A percentile compares a stretch with the other conserved stretches of the same genome.
Evolutionary conservation across 2,797 vertebrate genomes (phyloP).

Genomic region (Lindbergichthys nudifrons): DNA sequence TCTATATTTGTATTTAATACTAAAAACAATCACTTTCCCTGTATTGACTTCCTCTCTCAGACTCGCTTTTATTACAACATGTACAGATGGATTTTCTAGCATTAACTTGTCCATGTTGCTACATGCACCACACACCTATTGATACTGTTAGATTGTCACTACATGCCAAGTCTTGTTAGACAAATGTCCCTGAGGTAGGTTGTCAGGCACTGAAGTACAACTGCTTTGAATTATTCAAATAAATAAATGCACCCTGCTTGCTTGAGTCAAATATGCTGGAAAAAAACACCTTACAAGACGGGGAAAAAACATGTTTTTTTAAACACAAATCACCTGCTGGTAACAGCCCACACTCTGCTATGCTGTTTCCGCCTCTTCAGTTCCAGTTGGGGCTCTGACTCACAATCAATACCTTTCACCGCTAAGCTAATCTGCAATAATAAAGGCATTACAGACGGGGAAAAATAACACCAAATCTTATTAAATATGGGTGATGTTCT

Average conservation of each 20-base stretch:
- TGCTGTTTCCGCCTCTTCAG: constrained; percentile 56
- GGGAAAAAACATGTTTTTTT: constrained; percentile 29
- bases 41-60: constrained; percentile 1
- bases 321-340: constrained; percentile 63
- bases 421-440: constrained; percentile 86
- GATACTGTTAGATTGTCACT: constrained; percentile 28
- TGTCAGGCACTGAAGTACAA: constrained; percentile 19
- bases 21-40: background rate
- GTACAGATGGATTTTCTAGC: constrained; percentile 17
- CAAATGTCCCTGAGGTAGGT: constrained; percentile 14
- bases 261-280: constrained; percentile 27
- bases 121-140: constrained; percentile 8
- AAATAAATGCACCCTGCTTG: constrained; percentile 18
- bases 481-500: constrained; percentile 81
- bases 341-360: constrained; percentile 61
- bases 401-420: constrained; percentile 85
- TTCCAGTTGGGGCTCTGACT: constrained; percentile 64
- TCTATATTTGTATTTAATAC: background rate
- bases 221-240: constrained; percentile 46
- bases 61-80: background rate
- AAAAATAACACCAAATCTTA: constrained; percentile 81
- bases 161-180: constrained; percentile 22
- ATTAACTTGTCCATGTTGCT: constrained; percentile 7
- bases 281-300: constrained; percentile 30
- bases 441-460: constrained; percentile 84